Evolutionary conservation across 2,113 vertebrate species (phyloP), one percentile per base, ranked within the genome.

Genomic region (Hystrix cristata): DNA sequence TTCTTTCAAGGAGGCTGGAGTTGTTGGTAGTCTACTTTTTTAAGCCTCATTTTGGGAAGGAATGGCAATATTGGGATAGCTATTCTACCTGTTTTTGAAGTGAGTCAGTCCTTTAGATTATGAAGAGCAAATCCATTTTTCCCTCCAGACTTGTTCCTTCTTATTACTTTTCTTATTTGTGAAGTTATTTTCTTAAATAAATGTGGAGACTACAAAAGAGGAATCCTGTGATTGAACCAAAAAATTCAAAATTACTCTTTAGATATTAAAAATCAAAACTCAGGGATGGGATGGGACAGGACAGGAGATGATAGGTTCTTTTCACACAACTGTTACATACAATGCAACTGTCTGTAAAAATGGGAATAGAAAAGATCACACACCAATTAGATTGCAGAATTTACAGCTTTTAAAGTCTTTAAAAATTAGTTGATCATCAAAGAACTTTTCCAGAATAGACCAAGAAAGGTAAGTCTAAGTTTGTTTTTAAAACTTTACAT

Each of bases 401-500:
- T 59, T 87, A 69, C 43, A 71, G 4, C 87, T 97, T 98, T 95
- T 71, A 82, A 96, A 25, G 94, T 97, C 59, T 92, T 85, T 62
- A 87, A 97, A 97, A 98, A 76, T 96, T n/a, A 96, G 38, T 74
- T 64, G 29, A 88, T 38, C 27, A 90, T 97, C 95, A 98, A 95
- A 97, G 97, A 62, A 92, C 90, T 97, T 95, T 90, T 60, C 97
- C 90, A 96, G 99, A 99, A 96, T 98, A 97, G 13, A 96, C 96
- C 96, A 99, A 90, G 46, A 93, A 78, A 16, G 98, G 98, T 38
- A 99, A 98, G 97, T 99, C 98, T 94, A 99, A 95, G 72, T 99
- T 98, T 62, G 79, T 97, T 38, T 98, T 98, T 86, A 99, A 99
- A 25, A 99, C 98, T 95, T 91, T 25, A 55, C 99, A 99, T 80